phyloP scores from a whole-genome alignment of 2,797 vertebrate species.

The Betta splendens region DNA sequence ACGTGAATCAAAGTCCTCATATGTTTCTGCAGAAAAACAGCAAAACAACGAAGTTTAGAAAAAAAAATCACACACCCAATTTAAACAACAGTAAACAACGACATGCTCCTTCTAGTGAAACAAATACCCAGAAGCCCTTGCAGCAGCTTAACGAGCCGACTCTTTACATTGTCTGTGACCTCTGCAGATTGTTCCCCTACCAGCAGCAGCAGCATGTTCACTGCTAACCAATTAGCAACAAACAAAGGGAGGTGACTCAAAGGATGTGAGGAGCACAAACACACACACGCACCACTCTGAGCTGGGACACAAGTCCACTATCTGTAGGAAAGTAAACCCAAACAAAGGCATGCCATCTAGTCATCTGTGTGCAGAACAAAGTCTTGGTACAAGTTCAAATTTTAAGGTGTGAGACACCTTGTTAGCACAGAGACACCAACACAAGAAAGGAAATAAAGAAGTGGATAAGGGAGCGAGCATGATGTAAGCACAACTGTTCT shows the following conservation, averaged over 20 bases:
- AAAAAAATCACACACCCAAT: background rate
- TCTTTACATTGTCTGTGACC: constrained; percentile 61
- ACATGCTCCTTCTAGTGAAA: constrained; percentile 18
- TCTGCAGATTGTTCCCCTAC: constrained; percentile 57
- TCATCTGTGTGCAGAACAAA: background rate
- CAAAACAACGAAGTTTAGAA: constrained; percentile 3
- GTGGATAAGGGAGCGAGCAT: background rate
- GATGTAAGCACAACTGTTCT: no score
- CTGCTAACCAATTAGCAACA: constrained; percentile 62
- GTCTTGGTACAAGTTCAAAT: background rate
- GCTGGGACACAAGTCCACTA: constrained; percentile 41
- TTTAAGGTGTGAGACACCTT: constrained; percentile 21
- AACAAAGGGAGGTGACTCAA: constrained; percentile 52
- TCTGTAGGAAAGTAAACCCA: constrained; percentile 45
- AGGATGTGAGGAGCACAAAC: constrained; percentile 20
- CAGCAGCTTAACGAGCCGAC: constrained; percentile 33
- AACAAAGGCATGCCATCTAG: constrained; percentile 48
- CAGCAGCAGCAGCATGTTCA: constrained; percentile 36
- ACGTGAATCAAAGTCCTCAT: constrained; percentile 89
- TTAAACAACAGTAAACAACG: constrained; percentile 37
- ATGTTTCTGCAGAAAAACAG: constrained; percentile 84
- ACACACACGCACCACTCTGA: constrained; percentile 17
- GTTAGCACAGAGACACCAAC: constrained; percentile 27
- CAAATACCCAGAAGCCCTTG: constrained; percentile 57
- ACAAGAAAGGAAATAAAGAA: constrained; percentile 5